A percentile compares a stretch with the other conserved stretches of the same genome.
Conservation (phyloP, 1,140 invertebrate genomes). For the Ctenoplectra terminalis region DNA sequence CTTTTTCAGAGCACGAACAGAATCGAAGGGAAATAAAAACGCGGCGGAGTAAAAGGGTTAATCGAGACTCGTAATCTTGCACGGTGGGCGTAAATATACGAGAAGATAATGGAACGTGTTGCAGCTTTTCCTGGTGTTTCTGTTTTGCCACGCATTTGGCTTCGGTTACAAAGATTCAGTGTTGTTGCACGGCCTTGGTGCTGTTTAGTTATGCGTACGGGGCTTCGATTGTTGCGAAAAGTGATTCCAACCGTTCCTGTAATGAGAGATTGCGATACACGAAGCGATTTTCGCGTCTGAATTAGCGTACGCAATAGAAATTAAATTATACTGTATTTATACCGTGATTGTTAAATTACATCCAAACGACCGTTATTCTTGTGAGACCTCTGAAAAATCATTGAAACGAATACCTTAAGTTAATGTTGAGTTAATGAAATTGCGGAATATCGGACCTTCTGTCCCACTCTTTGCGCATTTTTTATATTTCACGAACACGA, state of each 20-base stretch:
- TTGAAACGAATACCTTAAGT: too few relatives aligned
- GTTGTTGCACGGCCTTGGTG: slow-evolving; percentile 9
- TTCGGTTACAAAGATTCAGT: not conserved
- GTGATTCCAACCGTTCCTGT: not conserved
- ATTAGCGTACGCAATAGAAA: too few relatives aligned
- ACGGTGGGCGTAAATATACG: slow-evolving; percentile 40
- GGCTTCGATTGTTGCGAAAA: slow-evolving; percentile 1
- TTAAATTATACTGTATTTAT: too few relatives aligned
- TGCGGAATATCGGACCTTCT: not conserved
- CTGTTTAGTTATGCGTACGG: not conserved
- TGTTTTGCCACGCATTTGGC: not conserved
- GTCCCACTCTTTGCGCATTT: not conserved
- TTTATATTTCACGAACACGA: not conserved
- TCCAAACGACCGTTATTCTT: too few relatives aligned
- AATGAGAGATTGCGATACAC: not conserved
- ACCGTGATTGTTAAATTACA: too few relatives aligned
- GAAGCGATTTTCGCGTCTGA: too few relatives aligned
- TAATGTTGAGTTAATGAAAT: not conserved
- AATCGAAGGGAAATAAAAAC: not conserved
- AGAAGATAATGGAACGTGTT: slow-evolving; percentile 45
- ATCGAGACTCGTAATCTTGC: slow-evolving; percentile 29
- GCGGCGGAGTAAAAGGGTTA: not conserved
- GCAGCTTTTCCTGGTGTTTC: slow-evolving; percentile 5
- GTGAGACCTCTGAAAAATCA: too few relatives aligned
- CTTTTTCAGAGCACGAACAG: slow-evolving; percentile 49